These are phyloP conservation scores for Drosophila diplacantha DNA, from an alignment of 2,888 invertebrate species.

Conservation along the genomic window DNA sequence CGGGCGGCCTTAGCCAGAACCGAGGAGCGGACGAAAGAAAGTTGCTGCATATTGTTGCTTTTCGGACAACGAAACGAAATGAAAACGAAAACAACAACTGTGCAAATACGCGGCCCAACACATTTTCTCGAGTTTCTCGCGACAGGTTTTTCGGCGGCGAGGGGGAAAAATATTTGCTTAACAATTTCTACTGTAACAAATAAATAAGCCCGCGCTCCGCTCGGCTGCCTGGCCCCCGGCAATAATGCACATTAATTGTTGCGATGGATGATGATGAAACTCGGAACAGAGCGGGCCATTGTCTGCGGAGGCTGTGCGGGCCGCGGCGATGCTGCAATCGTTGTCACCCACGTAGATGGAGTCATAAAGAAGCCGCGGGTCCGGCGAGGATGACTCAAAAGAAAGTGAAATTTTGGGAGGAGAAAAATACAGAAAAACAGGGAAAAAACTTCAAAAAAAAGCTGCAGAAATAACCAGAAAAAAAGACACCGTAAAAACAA, in stretches of 20 bases:
- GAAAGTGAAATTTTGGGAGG: conserved; percentile 33
- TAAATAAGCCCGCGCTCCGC: conserved; percentile 26
- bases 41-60: conserved; percentile 35
- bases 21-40: conserved; percentile 62
- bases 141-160: conserved; percentile 56
- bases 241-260: conserved; percentile 68
- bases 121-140: conserved; percentile 66
- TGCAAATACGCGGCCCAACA: conserved; percentile 53
- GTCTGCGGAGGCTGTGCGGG: conserved; percentile 30
- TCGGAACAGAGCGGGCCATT: conserved; percentile 54
- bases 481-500: conserved; percentile 12
- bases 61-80: conserved; percentile 41
- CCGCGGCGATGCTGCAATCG: conserved; percentile 53
- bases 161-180: conserved; percentile 61
- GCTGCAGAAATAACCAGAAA: conserved; percentile 1
- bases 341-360: conserved; percentile 62
- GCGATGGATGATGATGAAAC: conserved; percentile 38
- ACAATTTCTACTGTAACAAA: conserved; percentile 68
- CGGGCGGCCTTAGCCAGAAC: conserved; percentile 54
- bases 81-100: conserved; percentile 61
- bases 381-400: conserved; percentile 54
- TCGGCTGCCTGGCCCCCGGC: conserved; percentile 32
- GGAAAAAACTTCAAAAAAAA: not conserved
- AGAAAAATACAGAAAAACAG: conserved; percentile 6
- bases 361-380: conserved; percentile 34